Base-by-base conservation (phyloP, 2,113 vertebrate species). In the Naja naja region DNA sequence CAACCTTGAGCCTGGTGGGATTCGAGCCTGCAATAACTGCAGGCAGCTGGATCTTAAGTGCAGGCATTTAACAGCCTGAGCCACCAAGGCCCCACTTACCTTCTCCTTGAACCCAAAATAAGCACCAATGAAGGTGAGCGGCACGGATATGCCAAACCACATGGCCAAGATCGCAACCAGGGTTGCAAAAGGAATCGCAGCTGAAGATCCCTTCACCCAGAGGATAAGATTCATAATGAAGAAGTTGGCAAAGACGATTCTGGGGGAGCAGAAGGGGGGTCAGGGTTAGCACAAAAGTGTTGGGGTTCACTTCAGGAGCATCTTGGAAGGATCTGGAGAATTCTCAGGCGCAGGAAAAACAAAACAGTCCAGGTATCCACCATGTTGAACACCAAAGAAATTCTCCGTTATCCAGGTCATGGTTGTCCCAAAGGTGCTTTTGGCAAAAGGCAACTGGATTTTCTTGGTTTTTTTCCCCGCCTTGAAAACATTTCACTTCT, bases 221-320 rank as follows among this genome's bases (percentile, higher is more conserved):
- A 99, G 98, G 96, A 99, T 99, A 93, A 99, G 96, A 96, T 99
- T 99, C 98, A 99, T 99, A 95, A 98, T 95, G 95, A 99, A 99
- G 96, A 99, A 98, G 96, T 99, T 98, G 39, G 98, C 97, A 97
- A 99, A 99, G 91, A 99, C 97, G 93, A 99, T 98, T 25, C 99
- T 99, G 92, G 5, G 14, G 55, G 55, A 49, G 39, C 27, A 52
- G 34, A 91, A 54, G 39, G 12, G 64, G 9, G 6, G 9, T 27
- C 30, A 16, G 20, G 4, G 22, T 34, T 5, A 27, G 11, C 85
- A 16, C 86, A 88, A 34, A 53, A 25, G 47, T n/a, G 14, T 22
- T 22, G 39, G 1, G 39, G 2, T 56, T 30, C 43, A 2, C 5
- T 25, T 9, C 11, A 39, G 54, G 45, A 10, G 85, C 9, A 49